phyloP scores from a whole-genome alignment of 2,797 vertebrate species.

The Myotis planiceps region DNA sequence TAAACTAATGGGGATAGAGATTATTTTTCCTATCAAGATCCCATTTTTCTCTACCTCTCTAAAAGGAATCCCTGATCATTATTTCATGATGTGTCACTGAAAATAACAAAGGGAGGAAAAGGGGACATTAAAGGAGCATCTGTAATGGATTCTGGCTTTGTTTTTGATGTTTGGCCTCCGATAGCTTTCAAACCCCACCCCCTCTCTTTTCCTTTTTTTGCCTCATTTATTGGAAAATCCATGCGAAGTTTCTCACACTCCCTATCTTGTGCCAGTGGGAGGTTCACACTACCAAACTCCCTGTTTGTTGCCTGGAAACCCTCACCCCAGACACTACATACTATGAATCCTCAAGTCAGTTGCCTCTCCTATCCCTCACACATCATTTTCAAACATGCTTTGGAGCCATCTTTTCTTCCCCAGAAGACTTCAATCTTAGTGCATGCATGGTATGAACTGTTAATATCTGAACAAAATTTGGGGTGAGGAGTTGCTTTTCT shows the following conservation, averaged over 20 bases:
- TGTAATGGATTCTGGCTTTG: neutral
- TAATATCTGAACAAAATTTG: neutral
- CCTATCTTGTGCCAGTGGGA: neutral
- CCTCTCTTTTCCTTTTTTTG: neutral
- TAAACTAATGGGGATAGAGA: neutral
- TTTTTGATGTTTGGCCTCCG: neutral
- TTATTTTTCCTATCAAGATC: neutral
- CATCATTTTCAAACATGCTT: neutral
- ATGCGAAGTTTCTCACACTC: fast-evolving
- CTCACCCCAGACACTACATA: neutral
- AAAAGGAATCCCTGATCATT: neutral
- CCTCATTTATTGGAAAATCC: neutral
- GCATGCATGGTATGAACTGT: neutral
- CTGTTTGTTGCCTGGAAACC: too few species aligned
- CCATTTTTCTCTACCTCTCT: neutral
- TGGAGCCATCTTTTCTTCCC: neutral
- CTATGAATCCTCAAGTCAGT: neutral
- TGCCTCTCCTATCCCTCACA: neutral
- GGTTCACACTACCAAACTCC: neutral
- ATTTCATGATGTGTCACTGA: neutral
- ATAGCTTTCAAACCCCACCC: neutral
- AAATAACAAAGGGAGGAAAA: neutral
- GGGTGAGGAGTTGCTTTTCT: neutral
- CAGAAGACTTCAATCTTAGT: neutral
- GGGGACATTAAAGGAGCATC: neutral